These are phyloP conservation scores for Bombus consobrinus DNA, from an alignment of 1,140 invertebrate species.

Conservation along the genomic window DNA sequence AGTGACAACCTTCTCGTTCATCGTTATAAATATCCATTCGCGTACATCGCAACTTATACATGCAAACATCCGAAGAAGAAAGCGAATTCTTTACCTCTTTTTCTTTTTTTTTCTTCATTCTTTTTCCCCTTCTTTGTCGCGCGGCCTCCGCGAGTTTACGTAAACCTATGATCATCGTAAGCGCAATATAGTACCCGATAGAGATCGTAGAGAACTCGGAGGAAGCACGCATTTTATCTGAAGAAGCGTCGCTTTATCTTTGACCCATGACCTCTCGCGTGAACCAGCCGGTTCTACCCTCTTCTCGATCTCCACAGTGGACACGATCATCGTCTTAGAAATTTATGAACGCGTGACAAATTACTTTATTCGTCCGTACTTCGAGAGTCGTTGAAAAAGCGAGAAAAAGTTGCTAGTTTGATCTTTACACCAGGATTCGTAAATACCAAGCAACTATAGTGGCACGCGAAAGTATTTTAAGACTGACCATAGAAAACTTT, in stretches of 20 bases:
- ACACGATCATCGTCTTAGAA: not conserved
- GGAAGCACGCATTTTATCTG: constrained; percentile 50
- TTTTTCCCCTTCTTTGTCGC: not conserved
- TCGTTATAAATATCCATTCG: constrained; percentile 66
- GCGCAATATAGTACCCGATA: constrained; percentile 52
- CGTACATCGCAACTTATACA: not conserved
- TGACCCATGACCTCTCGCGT: constrained; percentile 44
- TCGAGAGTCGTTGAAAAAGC: not conserved
- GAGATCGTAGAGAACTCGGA: constrained; percentile 54
- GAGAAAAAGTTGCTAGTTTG: not conserved
- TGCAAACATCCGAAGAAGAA: not conserved
- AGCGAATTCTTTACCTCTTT: not conserved
- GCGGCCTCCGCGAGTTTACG: constrained; percentile 15
- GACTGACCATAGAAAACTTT: too few relatives aligned
- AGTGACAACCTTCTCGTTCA: constrained; percentile 63
- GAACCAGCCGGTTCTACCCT: constrained; percentile 39
- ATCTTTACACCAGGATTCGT: not conserved
- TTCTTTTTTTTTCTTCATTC: not conserved
- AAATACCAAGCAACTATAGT: too few relatives aligned
- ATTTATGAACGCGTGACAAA: constrained; percentile 26
- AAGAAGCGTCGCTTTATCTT: constrained; percentile 50
- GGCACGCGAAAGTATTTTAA: not conserved
- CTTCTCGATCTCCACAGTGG: not conserved
- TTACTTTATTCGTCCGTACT: constrained; percentile 14
- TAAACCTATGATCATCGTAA: constrained; percentile 21